A percentile compares a stretch with the other conserved stretches of the same genome.
These are phyloP conservation scores for Ciconia nigra DNA, from an alignment of 2,797 vertebrate genomes.

Conservation along the genomic window DNA sequence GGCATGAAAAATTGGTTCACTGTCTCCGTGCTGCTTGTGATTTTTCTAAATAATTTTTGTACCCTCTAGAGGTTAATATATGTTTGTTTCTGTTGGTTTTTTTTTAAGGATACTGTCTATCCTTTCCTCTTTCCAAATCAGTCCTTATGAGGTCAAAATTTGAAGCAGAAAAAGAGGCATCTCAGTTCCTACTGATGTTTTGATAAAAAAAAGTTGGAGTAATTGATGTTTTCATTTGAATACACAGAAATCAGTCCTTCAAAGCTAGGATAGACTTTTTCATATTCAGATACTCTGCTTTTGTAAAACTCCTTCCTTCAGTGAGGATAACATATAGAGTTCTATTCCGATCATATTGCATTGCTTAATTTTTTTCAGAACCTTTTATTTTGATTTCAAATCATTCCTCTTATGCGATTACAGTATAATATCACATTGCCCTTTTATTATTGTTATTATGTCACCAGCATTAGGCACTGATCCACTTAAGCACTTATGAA, in stretches of 20 bases:
- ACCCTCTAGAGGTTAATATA: neutral
- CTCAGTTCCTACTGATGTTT: neutral
- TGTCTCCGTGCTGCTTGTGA: neutral
- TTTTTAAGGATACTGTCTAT: neutral
- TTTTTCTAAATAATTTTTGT: neutral
- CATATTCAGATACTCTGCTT: neutral
- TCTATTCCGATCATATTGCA: neutral
- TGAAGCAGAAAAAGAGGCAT: neutral
- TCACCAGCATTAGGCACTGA: neutral
- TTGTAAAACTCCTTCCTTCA: neutral
- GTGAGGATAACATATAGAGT: neutral
- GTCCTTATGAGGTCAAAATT: neutral
- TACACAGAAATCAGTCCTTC: neutral
- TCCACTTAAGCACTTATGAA: neutral
- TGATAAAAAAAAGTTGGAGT: neutral
- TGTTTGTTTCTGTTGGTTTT: accelerated
- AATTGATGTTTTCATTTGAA: neutral
- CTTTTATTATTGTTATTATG: neutral
- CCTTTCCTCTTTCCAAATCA: neutral
- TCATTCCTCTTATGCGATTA: neutral
- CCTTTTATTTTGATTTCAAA: neutral
- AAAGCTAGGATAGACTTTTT: neutral
- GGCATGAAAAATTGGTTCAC: neutral
- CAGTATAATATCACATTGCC: neutral
- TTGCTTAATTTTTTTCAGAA: neutral